Base-by-base conservation (phyloP, 1,140 invertebrate species). In the Eulimnadia texana region DNA sequence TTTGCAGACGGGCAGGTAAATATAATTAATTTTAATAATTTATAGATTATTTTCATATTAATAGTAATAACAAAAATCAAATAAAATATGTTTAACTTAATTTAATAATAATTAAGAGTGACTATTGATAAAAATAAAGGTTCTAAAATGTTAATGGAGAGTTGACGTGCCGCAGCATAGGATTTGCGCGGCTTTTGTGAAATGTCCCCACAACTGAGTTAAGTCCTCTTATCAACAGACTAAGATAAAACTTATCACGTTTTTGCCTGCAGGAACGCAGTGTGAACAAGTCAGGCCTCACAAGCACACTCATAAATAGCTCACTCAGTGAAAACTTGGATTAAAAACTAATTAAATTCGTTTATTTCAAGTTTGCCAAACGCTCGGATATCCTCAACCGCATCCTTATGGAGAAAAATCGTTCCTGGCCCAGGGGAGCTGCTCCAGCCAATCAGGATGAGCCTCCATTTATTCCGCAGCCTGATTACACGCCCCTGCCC, bases 401-500 rank as follows among this genome's bases (percentile, higher is more conserved):
- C 0, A 54, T 54, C 19, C n/a, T 9, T n/a, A 20, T 24, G 51
- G 25, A 20, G 23, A 24, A 60, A 50, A 60, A 25, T 50, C 19
- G 20, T 19, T 9, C 47, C 10, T 42, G 6, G 33, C 33, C 6
- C 6, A 6, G 33, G 6, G 33, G 33, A 9, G 6, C 33, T 16
- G 6, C 33, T 16, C 16, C 33, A 6, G 33, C 33, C 33, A 23
- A 11, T n/a, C n/a, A 42, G 9, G 22, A 42, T 13, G 29, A 63
- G 50, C 33, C 24, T 22, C 61, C 61, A 25, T 63, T 49, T 33
- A 63, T 63, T 49, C 61, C 61, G 19, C 54, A 56, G 9, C 61
- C 61, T 13, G 61, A 63, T 52, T 63, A 63, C 42, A 63, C 61
- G 22, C 61, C 61, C 0, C 11, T 58, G 25, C 61, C 61, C 6